Evolutionary conservation across 2,113 vertebrate genomes (phyloP), one percentile per base, ranked within the genome.

Genomic region (Mus spicilegus): DNA sequence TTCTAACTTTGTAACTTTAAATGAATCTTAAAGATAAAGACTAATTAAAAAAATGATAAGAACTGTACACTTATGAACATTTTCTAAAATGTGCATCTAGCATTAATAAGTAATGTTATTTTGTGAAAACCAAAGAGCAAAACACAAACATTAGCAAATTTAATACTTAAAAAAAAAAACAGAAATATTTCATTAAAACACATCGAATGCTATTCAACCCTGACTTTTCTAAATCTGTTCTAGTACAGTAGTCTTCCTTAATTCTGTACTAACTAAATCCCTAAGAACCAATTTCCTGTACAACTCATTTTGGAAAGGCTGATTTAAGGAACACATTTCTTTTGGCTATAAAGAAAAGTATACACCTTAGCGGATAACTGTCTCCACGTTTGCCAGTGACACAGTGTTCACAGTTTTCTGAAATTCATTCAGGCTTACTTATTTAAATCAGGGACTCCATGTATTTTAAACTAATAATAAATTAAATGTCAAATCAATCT

Each of bases 381-480:
- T 63, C 77, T 91, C 30, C 36, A 69, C 77, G n/a, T 89, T 91
- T 91, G 81, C 5, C 93, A 78, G 46, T 69, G 36, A n/a, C 9
- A 69, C 33, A 30, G 54, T 67, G 11, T 80, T 70, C 63, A 87
- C 51, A 63, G 54, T 49, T 39, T 69, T 91, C 72, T 82, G 54
- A 93, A 49, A 81, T 63, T 42, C 12, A 88, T 5, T 5, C 10
- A 72, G 24, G 7, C 20, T 72, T 92, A 91, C 61, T 75, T 88
- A 42, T 49, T 73, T 36, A 36, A 95, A 73, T 84, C 49, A 67
- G 70, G 6, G 33, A 63, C 26, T 90, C 33, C 39, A 87, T 84
- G 63, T 87, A 95, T 93, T 95, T 89, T 89, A 88, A 95, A 86
- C 24, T 93, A 93, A 94, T 82, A 96, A 93, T 30, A 94, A 91